phyloP scores from a whole-genome alignment of 2,888 invertebrate genomes.

The Vanessa cardui region DNA sequence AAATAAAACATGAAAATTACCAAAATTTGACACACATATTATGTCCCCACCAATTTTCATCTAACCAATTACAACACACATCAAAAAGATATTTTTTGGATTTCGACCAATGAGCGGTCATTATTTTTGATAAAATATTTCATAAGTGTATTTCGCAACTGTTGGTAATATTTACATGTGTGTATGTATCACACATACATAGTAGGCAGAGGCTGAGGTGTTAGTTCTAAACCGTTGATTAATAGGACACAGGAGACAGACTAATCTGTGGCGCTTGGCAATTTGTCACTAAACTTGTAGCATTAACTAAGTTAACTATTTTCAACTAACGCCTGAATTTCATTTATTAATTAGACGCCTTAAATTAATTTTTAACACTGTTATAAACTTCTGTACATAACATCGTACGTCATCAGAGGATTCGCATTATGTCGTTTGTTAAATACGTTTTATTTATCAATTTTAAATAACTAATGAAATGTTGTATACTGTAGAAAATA shows the following conservation, averaged over 20 bases:
- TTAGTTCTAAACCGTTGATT: conserved; percentile 60
- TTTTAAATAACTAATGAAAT: too few species aligned
- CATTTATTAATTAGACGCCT: neutral
- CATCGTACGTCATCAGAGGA: too few species aligned
- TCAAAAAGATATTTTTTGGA: neutral
- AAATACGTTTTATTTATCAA: too few species aligned
- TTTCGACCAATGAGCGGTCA: neutral
- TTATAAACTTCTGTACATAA: neutral
- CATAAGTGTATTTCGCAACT: conserved; percentile 13
- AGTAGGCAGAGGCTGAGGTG: conserved; percentile 44
- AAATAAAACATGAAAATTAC: too few species aligned
- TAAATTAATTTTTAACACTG: neutral
- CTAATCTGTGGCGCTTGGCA: conserved; percentile 47
- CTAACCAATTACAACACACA: neutral
- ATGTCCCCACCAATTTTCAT: too few species aligned
- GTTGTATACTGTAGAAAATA: too few species aligned
- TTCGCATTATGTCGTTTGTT: too few species aligned
- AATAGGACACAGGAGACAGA: conserved; percentile 55
- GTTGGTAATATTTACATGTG: conserved; percentile 24
- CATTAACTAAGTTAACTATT: conserved; percentile 21
- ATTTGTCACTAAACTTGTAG: conserved; percentile 41
- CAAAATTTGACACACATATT: too few species aligned
- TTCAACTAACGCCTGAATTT: conserved; percentile 7
- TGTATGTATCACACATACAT: conserved; percentile 31
- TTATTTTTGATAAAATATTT: neutral